Evolutionary conservation across 1,140 invertebrate species (phyloP), one percentile per base, ranked within the genome.

Genomic region (Popillia japonica): DNA sequence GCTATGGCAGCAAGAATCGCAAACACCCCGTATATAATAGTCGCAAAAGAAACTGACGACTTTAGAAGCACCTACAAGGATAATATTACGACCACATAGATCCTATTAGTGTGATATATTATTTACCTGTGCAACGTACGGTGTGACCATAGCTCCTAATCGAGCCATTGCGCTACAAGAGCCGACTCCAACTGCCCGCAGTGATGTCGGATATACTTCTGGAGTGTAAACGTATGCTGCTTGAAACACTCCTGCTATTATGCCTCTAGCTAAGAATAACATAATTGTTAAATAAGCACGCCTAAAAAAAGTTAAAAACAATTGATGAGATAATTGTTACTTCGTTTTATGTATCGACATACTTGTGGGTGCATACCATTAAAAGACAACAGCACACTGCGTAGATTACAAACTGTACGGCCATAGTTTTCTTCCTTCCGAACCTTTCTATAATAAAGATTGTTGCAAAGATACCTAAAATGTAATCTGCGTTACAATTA

Each of bases 171-270:
- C 94, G 84, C 94, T 96, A 86, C 96, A 97, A 2, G 95, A 92
- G 3, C 96, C 96, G 0, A 98, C 92, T 0, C 96, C 96, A 44
- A 96, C 92, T 40, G 95, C 94, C 80, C 96, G 86, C 79, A 97
- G 90, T 61, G 95, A 94, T 3, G 96, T 98, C 0, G 97, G 96
- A 87, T 98, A 98, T 77, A 97, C 95, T 90, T 98, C 96, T 23
- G 96, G 96, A 14, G 97, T 98, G 83, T 99, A 98, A 14, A 98
- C 96, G 85, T 99, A 98, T 0, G 96, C 95, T 14, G 96, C 96
- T 90, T 98, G 96, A 85, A 99, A 98, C 4, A 97, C 92, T 1
- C 96, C 96, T 40, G 96, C 96, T 79, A 98, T 97, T 76, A 98
- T 94, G 6, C 95, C 96, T 84, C 97, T 90, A 0, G 96, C 95